Base-by-base conservation (phyloP, 1,140 invertebrate species). In the Ceratoteleas bidentatus region DNA sequence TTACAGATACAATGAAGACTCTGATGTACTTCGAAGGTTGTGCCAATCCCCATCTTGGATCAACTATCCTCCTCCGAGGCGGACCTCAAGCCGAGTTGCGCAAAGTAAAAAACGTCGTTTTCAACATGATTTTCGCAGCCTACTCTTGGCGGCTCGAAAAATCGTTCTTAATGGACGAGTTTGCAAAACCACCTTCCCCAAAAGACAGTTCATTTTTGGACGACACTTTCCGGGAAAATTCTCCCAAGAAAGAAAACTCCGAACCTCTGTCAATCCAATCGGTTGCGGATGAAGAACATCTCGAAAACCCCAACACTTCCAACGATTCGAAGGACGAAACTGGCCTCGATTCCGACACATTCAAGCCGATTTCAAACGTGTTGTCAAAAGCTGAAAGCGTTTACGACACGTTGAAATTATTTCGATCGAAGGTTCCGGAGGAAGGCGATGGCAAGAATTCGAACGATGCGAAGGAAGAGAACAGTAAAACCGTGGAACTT, bases 11-110 rank as follows among this genome's bases (percentile, higher is more conserved):
- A 45, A 88, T 90, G 2, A 99, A 99, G 93, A 98, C 96, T 0
- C 88, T 99, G 0, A 97, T 99, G 96, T 96, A 97, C 80, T 96
- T 99, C 83, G 98, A 99, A 90, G 97, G 97, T 1, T 97, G 98
- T 86, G 94, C 95, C 0, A 93, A 93, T 87, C 94, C 96, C 0
- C 94, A 97, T 83, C 92, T 98, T 0, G 98, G 98, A 0, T 97
- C 96, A 85, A 98, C 98, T 0, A 95, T 99, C 34, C 87, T 99
- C 6, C 88, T 99, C 0, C 93, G 97, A 36, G 98, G 98, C 0
- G 95, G 93, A 3, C 93, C 94, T 0, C 90, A 94, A 56, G 87
- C 91, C 7, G 98, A 99, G 89, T 91, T 99, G 6, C 93, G 94
- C 9, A 93, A 94, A 87, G 94, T 98, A 0, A 99, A 99, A 88